A percentile compares a stretch with the other conserved stretches of the same genome.
Evolutionary conservation across 1,140 invertebrate genomes (phyloP).

Genomic region (Drosophila mojavensis): DNA sequence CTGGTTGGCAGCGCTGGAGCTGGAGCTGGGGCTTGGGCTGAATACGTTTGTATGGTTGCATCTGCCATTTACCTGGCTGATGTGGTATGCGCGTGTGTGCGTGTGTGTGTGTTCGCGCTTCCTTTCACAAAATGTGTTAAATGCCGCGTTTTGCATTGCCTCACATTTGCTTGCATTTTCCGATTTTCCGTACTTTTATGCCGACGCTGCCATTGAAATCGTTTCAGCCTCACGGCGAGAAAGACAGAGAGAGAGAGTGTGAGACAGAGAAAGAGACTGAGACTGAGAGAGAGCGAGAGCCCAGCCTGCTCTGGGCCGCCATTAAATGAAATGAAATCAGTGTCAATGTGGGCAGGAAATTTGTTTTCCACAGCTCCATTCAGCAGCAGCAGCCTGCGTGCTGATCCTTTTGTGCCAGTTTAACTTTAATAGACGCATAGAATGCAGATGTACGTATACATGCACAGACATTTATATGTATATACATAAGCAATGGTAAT

Average conservation of each 20-base stretch:
- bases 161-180: constrained; percentile 56
- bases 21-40: neutral
- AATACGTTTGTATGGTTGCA: constrained; percentile 19
- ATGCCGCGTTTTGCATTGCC: constrained; percentile 79
- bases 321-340: constrained; percentile 73
- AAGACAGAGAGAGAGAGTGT: too few species aligned
- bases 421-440: constrained; percentile 12
- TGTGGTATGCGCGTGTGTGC: neutral
- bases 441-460: neutral
- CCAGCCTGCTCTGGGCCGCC: constrained; percentile 11
- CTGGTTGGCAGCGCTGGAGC: too few species aligned
- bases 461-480: neutral
- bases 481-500: constrained; percentile 39
- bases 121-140: constrained; percentile 75
- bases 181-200: constrained; percentile 46
- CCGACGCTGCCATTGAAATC: constrained; percentile 60
- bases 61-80: constrained; percentile 14
- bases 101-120: constrained; percentile 29
- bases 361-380: constrained; percentile 41
- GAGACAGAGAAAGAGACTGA: too few species aligned
- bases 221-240: neutral
- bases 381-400: constrained; percentile 1
- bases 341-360: constrained; percentile 76
- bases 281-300: too few species aligned
- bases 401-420: constrained; percentile 1